Conservation (phyloP, 2,888 invertebrate genomes). For the Onthophagus sagittarius region DNA sequence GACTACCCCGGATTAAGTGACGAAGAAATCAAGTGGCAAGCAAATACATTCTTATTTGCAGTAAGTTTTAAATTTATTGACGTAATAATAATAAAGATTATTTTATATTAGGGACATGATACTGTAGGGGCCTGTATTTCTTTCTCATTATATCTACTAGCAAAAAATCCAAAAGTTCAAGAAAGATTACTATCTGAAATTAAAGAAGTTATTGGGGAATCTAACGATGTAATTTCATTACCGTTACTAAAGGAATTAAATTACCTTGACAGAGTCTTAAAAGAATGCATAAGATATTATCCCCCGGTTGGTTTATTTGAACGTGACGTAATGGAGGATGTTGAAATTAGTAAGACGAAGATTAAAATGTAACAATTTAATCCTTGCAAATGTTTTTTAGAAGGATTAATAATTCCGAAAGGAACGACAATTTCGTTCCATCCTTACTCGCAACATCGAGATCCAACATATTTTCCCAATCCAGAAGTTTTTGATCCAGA, state of each 20-base stretch:
- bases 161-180: slow-evolving; percentile 6
- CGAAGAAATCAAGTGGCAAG: not conserved
- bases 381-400: slow-evolving; percentile 9
- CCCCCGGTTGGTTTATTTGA: slow-evolving; percentile 53
- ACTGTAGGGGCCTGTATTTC: not conserved
- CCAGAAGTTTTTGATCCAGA: slow-evolving; percentile 28
- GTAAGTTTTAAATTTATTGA: not conserved
- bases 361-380: not conserved
- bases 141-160: slow-evolving; percentile 10
- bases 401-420: slow-evolving; percentile 8
- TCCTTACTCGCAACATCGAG: slow-evolving; percentile 20
- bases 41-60: slow-evolving; percentile 7
- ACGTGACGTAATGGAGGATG: slow-evolving; percentile 46
- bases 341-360: slow-evolving; percentile 14
- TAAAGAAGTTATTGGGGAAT: slow-evolving; percentile 5
- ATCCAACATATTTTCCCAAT: slow-evolving; percentile 23
- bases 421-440: slow-evolving; percentile 18
- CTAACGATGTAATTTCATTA: slow-evolving; percentile 29
- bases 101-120: slow-evolving; percentile 6
- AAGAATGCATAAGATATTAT: slow-evolving; percentile 52
- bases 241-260: slow-evolving; percentile 52
- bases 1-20: not conserved
- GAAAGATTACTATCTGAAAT: slow-evolving; percentile 7
- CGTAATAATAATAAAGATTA: not conserved
- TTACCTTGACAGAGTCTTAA: slow-evolving; percentile 53